Evolutionary conservation across 35 echinoderm and acorn worm genomes (phyloP).

Genomic region (Stichopus chloronotus): DNA sequence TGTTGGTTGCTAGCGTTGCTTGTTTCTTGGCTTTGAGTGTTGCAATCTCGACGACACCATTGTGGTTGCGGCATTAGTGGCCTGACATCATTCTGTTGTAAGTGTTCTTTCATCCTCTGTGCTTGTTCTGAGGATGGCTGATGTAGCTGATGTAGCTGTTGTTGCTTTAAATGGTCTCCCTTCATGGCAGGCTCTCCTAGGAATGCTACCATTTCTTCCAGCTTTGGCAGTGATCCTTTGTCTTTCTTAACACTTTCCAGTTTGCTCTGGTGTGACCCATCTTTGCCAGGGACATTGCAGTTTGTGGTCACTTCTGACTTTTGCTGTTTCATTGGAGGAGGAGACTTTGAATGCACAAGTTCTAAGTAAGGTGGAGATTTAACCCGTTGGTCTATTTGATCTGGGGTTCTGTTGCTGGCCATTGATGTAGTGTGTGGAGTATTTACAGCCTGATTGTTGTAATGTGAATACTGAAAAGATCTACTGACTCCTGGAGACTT

Average conservation of each 20-base stretch:
- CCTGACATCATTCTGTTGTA: neutral
- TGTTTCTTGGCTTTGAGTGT: neutral
- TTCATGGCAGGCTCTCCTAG: conserved; percentile 67
- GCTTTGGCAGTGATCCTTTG: conserved; percentile 74
- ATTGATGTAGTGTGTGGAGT: conserved; percentile 14
- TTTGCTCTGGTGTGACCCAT: conserved; percentile 20
- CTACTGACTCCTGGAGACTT: conserved; percentile 26
- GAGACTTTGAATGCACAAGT: conserved; percentile 69
- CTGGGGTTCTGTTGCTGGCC: neutral
- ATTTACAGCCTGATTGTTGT: conserved; percentile 34
- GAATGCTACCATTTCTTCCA: conserved; percentile 90
- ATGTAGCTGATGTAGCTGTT: too few species aligned
- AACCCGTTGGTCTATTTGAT: conserved; percentile 13
- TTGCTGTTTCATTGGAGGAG: neutral
- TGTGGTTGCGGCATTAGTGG: neutral
- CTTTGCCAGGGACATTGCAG: neutral
- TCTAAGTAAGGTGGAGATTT: conserved; percentile 73
- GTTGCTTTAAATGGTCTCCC: neutral
- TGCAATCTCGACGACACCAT: neutral
- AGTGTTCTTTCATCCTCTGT: neutral
- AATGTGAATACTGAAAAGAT: conserved; percentile 42
- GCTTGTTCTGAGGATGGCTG: neutral
- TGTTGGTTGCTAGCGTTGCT: neutral
- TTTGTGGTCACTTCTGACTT: neutral
- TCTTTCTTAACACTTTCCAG: conserved; percentile 39